These are phyloP conservation scores for Amblyteles armatorius DNA, from an alignment of 2,888 invertebrate species.

Conservation along the genomic window DNA sequence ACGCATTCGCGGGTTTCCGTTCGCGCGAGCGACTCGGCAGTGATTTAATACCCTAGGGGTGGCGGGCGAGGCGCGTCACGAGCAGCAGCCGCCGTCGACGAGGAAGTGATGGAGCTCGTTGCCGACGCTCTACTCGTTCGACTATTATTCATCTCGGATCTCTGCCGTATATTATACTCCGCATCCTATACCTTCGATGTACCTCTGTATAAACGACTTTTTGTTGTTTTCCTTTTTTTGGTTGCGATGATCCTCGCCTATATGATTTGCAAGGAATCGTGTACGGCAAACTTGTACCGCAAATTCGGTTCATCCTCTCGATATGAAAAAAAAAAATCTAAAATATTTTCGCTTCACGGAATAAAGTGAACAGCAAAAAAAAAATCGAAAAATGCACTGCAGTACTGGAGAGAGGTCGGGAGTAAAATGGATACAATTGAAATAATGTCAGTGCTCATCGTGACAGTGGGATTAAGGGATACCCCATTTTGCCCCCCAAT, in stretches of 20 bases:
- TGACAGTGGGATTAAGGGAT: too few species aligned
- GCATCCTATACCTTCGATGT: constrained; percentile 30
- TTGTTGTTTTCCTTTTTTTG: background rate
- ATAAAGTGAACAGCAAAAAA: too few species aligned
- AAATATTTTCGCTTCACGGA: too few species aligned
- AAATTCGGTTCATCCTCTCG: too few species aligned
- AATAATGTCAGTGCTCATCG: too few species aligned
- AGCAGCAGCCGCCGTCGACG: constrained; percentile 65
- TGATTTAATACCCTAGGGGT: constrained; percentile 71
- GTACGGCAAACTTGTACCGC: background rate
- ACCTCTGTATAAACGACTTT: constrained; percentile 15
- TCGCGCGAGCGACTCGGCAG: constrained; percentile 66
- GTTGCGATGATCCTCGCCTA: background rate
- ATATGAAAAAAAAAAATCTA: too few species aligned
- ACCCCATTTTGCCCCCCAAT: too few species aligned
- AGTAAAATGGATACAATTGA: too few species aligned
- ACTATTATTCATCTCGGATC: constrained; percentile 64
- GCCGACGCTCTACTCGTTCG: constrained; percentile 63
- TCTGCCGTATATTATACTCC: constrained; percentile 36
- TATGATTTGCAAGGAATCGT: background rate
- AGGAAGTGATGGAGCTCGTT: constrained; percentile 66
- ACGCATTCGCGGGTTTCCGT: constrained; percentile 64
- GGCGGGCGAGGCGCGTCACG: constrained; percentile 67
- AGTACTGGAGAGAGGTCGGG: too few species aligned
- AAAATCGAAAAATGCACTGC: too few species aligned